phyloP scores from a whole-genome alignment of 2,113 vertebrate genomes.

The Perognathus longimembris region DNA sequence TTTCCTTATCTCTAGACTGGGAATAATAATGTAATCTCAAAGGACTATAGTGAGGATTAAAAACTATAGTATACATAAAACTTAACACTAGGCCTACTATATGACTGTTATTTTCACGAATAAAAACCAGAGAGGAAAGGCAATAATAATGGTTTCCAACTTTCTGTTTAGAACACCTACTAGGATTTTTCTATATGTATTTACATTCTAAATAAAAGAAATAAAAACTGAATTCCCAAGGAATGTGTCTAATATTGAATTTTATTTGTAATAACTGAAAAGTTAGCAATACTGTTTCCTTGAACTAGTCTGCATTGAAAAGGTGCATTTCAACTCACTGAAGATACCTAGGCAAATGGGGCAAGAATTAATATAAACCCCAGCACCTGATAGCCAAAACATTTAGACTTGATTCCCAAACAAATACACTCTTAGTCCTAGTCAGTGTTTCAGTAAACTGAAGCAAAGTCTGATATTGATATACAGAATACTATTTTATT shows the following conservation, averaged over 20 bases:
- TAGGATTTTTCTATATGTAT: constrained; percentile 2
- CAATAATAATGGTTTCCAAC: neutral
- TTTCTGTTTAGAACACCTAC: neutral
- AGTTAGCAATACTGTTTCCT: constrained; percentile 41
- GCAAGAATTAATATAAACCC: constrained; percentile 27
- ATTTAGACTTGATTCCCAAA: constrained; percentile 46
- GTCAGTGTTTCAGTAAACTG: constrained; percentile 77
- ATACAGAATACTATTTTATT: constrained; percentile 86
- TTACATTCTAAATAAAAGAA: constrained; percentile 28
- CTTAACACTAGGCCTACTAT: neutral
- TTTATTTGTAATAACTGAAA: constrained; percentile 51
- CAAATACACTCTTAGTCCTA: constrained; percentile 35
- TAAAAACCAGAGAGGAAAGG: neutral
- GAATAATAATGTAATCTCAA: neutral
- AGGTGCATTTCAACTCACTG: constrained; percentile 18
- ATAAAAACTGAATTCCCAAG: constrained; percentile 49
- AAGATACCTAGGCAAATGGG: neutral
- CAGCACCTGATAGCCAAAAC: constrained; percentile 25
- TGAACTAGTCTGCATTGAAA: constrained; percentile 40
- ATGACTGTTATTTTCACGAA: constrained; percentile 4
- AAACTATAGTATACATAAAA: constrained; percentile 21
- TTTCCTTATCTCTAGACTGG: constrained; percentile 13
- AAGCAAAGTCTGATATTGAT: constrained; percentile 82
- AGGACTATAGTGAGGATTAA: neutral
- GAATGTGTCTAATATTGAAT: neutral